These are phyloP conservation scores for Melanerpes aurifrons DNA, from an alignment of 2,113 vertebrate species.

Conservation along the genomic window DNA sequence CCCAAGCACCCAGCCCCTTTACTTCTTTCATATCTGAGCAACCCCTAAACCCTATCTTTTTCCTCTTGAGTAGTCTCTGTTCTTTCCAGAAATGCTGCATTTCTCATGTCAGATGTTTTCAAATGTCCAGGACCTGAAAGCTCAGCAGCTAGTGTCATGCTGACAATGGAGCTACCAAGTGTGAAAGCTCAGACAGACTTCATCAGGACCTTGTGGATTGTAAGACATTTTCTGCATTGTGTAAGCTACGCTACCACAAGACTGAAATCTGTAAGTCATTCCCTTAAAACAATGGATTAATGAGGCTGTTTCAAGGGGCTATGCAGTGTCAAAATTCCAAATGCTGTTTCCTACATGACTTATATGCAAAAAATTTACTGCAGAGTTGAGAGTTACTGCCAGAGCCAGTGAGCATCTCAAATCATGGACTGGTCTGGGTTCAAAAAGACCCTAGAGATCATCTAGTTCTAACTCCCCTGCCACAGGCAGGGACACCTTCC, in stretches of 20 bases:
- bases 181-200: neutral
- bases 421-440: too few relatives aligned
- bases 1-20: neutral
- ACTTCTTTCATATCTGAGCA: neutral
- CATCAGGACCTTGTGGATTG: neutral
- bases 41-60: too few relatives aligned
- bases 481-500: too few relatives aligned
- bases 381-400: neutral
- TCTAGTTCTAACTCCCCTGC: too few relatives aligned
- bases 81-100: neutral
- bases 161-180: neutral
- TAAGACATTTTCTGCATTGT: neutral
- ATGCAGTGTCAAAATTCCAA: neutral
- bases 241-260: neutral
- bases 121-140: too few relatives aligned
- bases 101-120: neutral
- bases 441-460: too few relatives aligned
- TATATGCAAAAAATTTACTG: neutral
- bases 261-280: neutral
- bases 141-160: neutral
- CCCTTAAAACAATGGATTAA: fast-evolving
- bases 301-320: neutral
- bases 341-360: neutral
- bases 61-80: neutral
- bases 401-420: neutral